Conservation (phyloP, 1,140 invertebrate genomes). For the Spodoptera frugiperda region DNA sequence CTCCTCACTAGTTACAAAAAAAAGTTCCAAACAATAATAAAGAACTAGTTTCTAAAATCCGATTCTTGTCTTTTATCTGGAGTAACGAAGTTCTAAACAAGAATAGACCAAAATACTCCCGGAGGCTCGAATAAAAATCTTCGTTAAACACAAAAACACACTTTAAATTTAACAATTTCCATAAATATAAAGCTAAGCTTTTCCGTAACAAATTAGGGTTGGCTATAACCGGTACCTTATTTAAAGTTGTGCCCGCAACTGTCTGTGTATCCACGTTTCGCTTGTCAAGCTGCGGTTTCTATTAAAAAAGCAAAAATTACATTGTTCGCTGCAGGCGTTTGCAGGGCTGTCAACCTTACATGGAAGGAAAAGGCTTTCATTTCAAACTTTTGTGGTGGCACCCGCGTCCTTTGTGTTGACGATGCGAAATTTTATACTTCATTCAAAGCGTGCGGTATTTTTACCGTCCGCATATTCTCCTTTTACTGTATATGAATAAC, state of each 20-base stretch:
- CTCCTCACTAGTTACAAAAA: too few species aligned
- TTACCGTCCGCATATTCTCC: conserved; percentile 32
- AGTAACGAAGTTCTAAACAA: background rate
- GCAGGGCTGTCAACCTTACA: conserved; percentile 52
- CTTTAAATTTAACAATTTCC: conserved; percentile 38
- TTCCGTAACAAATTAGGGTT: conserved; percentile 46
- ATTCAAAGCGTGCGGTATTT: conserved; percentile 48
- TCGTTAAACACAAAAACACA: conserved; percentile 29
- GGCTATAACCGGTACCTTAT: conserved; percentile 42
- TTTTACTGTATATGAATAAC: conserved; percentile 44
- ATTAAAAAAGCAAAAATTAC: conserved; percentile 57
- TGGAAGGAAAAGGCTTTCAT: conserved; percentile 54
- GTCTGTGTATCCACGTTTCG: conserved; percentile 48
- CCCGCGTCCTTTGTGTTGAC: conserved; percentile 52
- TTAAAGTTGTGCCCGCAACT: conserved; percentile 45
- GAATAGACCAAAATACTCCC: background rate
- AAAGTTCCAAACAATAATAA: too few species aligned
- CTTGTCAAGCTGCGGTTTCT: conserved; percentile 48
- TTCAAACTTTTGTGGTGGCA: conserved; percentile 52
- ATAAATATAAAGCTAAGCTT: conserved; percentile 21
- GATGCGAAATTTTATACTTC: conserved; percentile 52
- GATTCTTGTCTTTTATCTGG: background rate
- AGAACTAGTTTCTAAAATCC: too few species aligned
- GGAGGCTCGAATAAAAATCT: background rate
- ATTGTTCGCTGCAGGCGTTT: conserved; percentile 50